Conservation (phyloP, 2,888 invertebrate species). For the Panzeria rudis region DNA sequence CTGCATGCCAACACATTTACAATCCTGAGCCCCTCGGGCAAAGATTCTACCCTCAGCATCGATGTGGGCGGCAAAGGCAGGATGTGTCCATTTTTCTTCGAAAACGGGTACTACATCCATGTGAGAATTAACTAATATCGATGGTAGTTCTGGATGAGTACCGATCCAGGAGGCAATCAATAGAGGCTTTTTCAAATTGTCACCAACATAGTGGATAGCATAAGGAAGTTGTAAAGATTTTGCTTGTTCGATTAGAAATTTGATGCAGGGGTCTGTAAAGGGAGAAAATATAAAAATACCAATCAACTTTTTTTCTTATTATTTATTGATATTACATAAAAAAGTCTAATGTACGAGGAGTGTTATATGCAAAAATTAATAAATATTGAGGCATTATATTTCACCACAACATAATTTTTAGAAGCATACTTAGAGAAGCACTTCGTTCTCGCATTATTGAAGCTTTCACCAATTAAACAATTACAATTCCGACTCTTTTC, state of each 20-base stretch:
- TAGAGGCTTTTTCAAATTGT: constrained; percentile 88
- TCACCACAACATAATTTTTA: too few species aligned
- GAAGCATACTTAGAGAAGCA: too few species aligned
- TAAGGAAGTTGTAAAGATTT: constrained; percentile 86
- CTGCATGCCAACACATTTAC: constrained; percentile 92
- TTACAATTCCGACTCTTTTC: too few species aligned
- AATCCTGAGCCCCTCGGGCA: constrained; percentile 94
- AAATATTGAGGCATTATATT: too few species aligned
- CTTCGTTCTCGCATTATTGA: too few species aligned
- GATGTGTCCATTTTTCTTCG: constrained; percentile 93
- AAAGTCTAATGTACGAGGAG: too few species aligned
- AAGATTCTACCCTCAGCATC: constrained; percentile 93
- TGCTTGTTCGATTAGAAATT: constrained; percentile 59
- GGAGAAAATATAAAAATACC: neutral
- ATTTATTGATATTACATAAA: too few species aligned
- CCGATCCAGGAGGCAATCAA: constrained; percentile 89
- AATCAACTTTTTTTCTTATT: neutral
- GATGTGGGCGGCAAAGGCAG: constrained; percentile 93
- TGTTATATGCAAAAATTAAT: too few species aligned
- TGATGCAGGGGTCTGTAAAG: constrained; percentile 61
- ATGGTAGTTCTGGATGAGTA: constrained; percentile 87
- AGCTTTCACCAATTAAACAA: too few species aligned
- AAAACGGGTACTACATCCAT: constrained; percentile 98
- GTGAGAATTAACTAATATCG: constrained; percentile 93
- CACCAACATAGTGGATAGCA: constrained; percentile 84